Base-by-base conservation (phyloP, 2,113 vertebrate species). In the Sinocyclocheilus maitianheensis region DNA sequence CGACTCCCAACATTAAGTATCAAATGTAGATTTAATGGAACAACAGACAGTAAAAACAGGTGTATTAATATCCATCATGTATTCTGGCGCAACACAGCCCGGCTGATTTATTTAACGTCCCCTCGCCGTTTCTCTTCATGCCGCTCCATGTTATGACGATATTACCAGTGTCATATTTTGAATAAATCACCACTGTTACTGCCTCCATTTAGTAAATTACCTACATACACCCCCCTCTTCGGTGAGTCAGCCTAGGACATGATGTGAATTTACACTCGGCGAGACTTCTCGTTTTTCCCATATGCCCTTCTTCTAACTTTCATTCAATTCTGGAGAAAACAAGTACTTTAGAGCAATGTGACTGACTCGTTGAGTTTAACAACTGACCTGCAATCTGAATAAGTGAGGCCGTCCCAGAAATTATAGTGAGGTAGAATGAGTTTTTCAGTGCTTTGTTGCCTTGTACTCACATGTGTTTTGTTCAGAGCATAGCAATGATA, bases 201-300 rank as follows among this genome's bases (percentile, higher is more conserved):
- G 69, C 80, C 77, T 90, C 87, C 88, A 91, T 90, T 92, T 90
- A 90, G 85, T 85, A 90, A 92, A 91, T 91, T 90, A 90, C 88
- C 86, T 87, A 81, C 72, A 86, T 48, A 80, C 84, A 53, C 79
- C 84, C 24, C 37, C 22, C 12, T 60, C 43, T 37, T 86, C 55
- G 7, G 77, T 48, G 84, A 87, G 67, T 80, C 80, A 14, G 60
- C 58, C 65, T 85, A 62, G 30, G 76, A 72, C 85, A 84, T 86
- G 37, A 87, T 89, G 22, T 88, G 86, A 89, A 88, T 89, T 78
- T 76, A 79, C 78, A 83, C 62, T 72, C 40, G 55, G 69, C 16
- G 6, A 72, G 34, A 48, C 43, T 77, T 71, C 69, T 78, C 5
- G 10, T 40, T 37, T 67, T 53, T 60, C 34, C 80, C 46, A 24